These are phyloP conservation scores for Laterallus jamaicensis DNA, from an alignment of 2,113 vertebrate species.

Conservation along the genomic window DNA sequence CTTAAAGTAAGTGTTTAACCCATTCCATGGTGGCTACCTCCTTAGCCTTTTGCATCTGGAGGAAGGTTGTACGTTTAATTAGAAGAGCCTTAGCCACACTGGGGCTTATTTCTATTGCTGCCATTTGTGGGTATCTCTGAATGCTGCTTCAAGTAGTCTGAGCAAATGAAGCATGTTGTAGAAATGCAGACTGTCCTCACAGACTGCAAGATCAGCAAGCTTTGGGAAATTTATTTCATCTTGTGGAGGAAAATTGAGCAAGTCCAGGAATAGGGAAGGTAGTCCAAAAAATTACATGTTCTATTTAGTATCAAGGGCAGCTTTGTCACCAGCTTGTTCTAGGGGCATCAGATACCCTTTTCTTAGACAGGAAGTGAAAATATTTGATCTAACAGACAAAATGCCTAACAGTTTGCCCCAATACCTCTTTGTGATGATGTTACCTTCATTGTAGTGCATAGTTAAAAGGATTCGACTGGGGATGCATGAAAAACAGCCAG, in stretches of 20 bases:
- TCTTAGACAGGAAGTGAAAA: not conserved
- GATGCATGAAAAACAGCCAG: not conserved
- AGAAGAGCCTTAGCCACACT: not conserved
- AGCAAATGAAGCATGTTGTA: not conserved
- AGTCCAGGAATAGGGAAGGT: not conserved
- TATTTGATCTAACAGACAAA: not conserved
- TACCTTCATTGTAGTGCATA: not conserved
- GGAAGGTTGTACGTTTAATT: not conserved
- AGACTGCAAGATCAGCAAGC: slow-evolving; percentile 28
- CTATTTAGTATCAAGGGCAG: not conserved
- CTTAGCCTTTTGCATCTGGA: not conserved
- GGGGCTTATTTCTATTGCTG: not conserved
- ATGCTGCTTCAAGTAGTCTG: not conserved
- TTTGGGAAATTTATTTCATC: not conserved
- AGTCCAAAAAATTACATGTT: not conserved
- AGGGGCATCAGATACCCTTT: not conserved
- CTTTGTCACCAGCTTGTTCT: not conserved
- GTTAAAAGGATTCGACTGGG: not conserved
- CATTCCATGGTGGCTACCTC: not conserved
- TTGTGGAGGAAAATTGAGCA: not conserved
- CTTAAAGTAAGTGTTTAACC: not conserved
- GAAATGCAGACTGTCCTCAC: not conserved
- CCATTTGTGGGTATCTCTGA: not conserved
- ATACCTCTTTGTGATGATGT: not conserved
- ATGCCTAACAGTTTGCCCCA: not conserved